Base-by-base conservation (phyloP, 2,113 vertebrate species). In the Uria aalge region DNA sequence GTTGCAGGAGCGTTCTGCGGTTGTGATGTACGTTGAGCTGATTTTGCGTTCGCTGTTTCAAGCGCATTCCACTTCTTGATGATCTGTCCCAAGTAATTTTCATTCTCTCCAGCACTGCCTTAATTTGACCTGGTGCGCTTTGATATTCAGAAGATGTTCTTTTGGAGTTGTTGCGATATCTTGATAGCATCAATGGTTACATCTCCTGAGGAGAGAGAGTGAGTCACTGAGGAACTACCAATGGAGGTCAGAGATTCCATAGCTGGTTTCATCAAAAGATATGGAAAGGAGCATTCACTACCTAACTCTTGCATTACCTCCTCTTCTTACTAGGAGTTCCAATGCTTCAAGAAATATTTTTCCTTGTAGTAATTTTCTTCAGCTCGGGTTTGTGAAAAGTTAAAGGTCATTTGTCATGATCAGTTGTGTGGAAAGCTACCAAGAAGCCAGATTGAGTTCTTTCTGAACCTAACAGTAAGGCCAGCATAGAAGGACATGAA, bases 271-370 rank as follows among this genome's bases (percentile, higher is more conserved):
- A 26, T 36, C 1, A 0, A 80, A 53, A 38, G 15, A 7, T 40
- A 34, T 0, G 1, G 45, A 48, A 92, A 75, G 30, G n/a, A 22
- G 5, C 27, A 43, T 11, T 78, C 0, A 0, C 6, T 55, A 5
- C 5, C 45, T 20, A 30, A 36, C 7, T 48, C 32, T 72, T 67
- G 5, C 2, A 30, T 53, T 75, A 30, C 21, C 6, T 34, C 8
- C 19, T 73, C 26, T 45, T 84, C 73, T 43, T 71, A 52, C 21
- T 57, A 5, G 32, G 45, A 50, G 56, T 81, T 72, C 15, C 17
- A 56, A 0, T 69, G 12, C 36, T 55, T 85, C 24, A 43, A 91
- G 17, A 79, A 74, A 67, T 85, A 9, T 34, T 60, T 69, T 74
- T 62, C 24, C 34, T 88, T 22, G 17, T 48, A 5, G 17, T 48